Percentiles rank a stretch among this genome's conserved stretches.
Conservation (phyloP, 2,888 invertebrate species). For the Lutraria lutraria region DNA sequence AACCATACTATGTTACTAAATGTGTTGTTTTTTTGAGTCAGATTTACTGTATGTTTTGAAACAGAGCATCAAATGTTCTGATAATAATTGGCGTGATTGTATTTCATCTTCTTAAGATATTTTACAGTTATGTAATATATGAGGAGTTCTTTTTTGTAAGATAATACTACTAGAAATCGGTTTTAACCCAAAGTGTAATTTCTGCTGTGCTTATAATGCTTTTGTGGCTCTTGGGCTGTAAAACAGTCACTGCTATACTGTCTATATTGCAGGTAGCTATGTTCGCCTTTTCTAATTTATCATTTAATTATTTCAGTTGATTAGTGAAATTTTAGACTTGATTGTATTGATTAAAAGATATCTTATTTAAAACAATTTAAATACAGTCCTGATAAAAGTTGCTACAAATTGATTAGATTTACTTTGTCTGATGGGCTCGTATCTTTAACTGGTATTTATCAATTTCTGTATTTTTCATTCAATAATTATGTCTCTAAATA, state of each 20-base stretch:
- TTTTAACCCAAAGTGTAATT: constrained; percentile 54
- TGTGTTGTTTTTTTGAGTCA: constrained; percentile 52
- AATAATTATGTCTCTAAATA: not conserved
- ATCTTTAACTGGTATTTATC: not conserved
- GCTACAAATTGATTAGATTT: not conserved
- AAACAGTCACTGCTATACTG: constrained; percentile 69
- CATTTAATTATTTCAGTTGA: constrained; percentile 3
- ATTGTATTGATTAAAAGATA: not conserved
- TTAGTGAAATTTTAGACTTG: not conserved
- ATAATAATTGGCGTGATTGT: constrained; percentile 22
- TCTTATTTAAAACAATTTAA: not conserved
- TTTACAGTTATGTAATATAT: constrained; percentile 55
- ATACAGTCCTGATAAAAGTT: not conserved
- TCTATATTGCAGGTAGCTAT: constrained; percentile 35
- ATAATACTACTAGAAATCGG: constrained; percentile 42
- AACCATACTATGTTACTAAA: constrained; percentile 30
- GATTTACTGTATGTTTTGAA: constrained; percentile 31
- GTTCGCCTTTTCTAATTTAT: not conserved
- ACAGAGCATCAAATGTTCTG: constrained; percentile 76
- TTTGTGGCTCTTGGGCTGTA: constrained; percentile 69
- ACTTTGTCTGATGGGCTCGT: not conserved
- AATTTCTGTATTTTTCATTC: not conserved
- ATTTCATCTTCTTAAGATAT: constrained; percentile 57
- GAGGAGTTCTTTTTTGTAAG: constrained; percentile 49
- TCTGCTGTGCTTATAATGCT: constrained; percentile 64